Base-by-base conservation (phyloP, 1,140 invertebrate genomes). In the Eurosta solidaginis region DNA sequence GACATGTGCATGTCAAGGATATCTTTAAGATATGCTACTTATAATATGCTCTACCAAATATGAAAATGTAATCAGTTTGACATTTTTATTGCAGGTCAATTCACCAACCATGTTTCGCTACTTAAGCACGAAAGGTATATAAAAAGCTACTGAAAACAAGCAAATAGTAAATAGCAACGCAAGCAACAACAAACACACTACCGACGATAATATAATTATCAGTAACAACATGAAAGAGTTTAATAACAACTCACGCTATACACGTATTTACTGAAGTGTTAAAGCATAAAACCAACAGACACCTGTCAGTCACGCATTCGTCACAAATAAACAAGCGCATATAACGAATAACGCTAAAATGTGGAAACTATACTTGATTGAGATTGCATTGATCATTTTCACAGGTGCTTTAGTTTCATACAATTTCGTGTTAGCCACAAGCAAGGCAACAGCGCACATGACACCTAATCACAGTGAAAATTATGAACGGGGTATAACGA, bases 221-320 rank as follows among this genome's bases (percentile, higher is more conserved):
- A 12, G 25, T n/a, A n/a, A n/a, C n/a, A n/a, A n/a, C n/a, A n/a
- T n/a, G n/a, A n/a, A 52, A 20, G 4, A 4, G 20, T 52, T 52
- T 25, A 25, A 52, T 52, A 22, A 25, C 20, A 52, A 14, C 49
- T 22, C 4, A 22, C 49, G 10, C 4, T 22, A 9, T 33, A 68
- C 40, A 68, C 5, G n/a, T n/a, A n/a, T n/a, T 68, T 68, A 68
- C 22, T 68, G n/a, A 36, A 68, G 33, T 33, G 59, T 68, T 40
- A 42, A 68, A 68, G 29, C 33, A 36, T 68, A 68, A 68, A 68
- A 68, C 33, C n/a, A 68, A 36, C 59, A 40, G 33, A 68, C 59
- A 68, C 33, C 59, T 68, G 59, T 68, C 59, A 68, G 7, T 20
- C 40, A 33, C 17, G 7, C 33, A 40, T 40, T 33, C 6, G 20